These are phyloP conservation scores for Anhinga anhinga DNA, from an alignment of 2,113 vertebrate genomes.

Conservation along the genomic window DNA sequence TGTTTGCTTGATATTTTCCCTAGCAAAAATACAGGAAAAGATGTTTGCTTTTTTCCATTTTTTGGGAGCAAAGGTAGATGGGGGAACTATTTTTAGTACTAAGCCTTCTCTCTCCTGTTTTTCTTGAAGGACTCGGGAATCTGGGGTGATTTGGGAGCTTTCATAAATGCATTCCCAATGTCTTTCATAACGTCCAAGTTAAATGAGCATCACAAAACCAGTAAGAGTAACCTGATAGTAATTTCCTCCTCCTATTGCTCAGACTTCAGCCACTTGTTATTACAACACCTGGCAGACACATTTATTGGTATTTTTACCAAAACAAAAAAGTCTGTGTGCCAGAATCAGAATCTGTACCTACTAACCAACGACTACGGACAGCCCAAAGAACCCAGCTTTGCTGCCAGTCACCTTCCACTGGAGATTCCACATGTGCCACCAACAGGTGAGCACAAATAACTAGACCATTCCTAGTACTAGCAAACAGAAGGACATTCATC, in stretches of 20 bases:
- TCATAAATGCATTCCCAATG: not conserved
- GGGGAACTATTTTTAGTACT: not conserved
- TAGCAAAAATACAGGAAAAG: not conserved
- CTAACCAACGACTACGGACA: not conserved
- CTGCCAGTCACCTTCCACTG: not conserved
- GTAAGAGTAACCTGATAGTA: not conserved
- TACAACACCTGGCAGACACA: not conserved
- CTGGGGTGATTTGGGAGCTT: not conserved
- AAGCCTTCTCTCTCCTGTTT: not conserved
- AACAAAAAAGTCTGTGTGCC: not conserved
- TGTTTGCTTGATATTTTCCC: not conserved
- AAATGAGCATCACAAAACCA: not conserved
- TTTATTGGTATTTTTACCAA: not conserved
- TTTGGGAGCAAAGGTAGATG: not conserved
- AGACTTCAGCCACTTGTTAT: not conserved
- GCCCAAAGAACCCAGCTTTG: not conserved
- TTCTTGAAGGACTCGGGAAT: not conserved
- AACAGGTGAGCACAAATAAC: not conserved
- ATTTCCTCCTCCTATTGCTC: not conserved
- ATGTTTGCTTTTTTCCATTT: not conserved
- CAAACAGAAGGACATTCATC: not conserved
- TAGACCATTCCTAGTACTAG: not conserved
- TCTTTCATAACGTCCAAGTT: not conserved
- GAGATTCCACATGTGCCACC: not conserved
- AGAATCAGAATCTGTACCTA: not conserved